phyloP scores from a whole-genome alignment of 2,113 vertebrate species.

The Tangachromis dhanisi region DNA sequence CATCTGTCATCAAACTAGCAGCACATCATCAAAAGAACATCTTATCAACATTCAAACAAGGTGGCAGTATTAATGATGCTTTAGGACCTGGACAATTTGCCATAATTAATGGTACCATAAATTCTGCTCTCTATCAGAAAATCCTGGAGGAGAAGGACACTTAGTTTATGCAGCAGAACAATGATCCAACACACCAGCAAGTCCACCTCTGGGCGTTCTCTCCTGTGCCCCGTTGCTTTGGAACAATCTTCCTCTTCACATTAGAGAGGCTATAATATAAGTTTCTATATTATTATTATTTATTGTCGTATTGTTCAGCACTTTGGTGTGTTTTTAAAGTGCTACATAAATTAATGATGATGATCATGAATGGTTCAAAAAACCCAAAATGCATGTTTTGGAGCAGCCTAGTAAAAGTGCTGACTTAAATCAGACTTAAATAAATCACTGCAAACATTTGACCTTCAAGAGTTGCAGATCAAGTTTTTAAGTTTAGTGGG shows the following conservation, averaged over 20 bases:
- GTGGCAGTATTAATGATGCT: neutral
- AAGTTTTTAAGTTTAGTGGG: fast-evolving
- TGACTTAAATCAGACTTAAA: neutral
- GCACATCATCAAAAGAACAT: neutral
- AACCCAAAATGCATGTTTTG: fast-evolving
- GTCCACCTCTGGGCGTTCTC: neutral
- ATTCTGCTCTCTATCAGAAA: neutral
- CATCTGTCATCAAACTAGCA: neutral
- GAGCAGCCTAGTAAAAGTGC: fast-evolving
- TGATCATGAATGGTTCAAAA: neutral
- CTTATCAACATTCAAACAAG: neutral
- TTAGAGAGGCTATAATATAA: neutral
- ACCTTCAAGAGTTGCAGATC: neutral
- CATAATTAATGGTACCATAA: neutral
- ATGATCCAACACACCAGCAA: neutral
- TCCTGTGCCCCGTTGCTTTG: neutral
- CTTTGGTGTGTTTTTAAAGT: neutral
- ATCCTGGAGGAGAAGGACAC: neutral
- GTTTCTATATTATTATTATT: neutral
- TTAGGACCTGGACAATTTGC: neutral
- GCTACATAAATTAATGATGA: neutral
- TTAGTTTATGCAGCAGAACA: neutral
- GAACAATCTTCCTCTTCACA: neutral
- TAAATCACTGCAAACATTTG: neutral
- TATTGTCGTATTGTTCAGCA: neutral